Conservation (phyloP, 2,888 invertebrate genomes). For the Drosophila anomelani region DNA sequence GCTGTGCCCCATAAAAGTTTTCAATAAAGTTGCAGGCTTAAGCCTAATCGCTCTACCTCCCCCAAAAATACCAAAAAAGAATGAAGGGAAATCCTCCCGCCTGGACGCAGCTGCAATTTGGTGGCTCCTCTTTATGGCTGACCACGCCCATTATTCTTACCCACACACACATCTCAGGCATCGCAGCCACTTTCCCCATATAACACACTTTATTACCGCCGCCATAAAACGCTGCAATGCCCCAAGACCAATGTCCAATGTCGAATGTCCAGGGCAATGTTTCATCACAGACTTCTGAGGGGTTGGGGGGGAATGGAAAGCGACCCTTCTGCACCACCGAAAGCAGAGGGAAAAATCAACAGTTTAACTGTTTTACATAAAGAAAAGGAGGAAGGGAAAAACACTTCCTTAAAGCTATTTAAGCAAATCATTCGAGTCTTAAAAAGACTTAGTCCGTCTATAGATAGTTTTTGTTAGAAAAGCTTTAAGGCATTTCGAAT, state of each 20-base stretch:
- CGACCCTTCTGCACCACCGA: not conserved
- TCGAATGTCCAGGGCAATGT: conserved; percentile 22
- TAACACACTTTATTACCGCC: conserved; percentile 45
- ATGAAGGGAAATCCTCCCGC: not conserved
- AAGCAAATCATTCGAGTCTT: not conserved
- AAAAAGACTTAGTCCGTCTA: not conserved
- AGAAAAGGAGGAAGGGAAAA: not conserved
- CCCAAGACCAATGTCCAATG: conserved; percentile 21
- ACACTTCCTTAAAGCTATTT: not conserved
- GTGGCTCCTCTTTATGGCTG: conserved; percentile 43
- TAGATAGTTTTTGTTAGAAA: not conserved
- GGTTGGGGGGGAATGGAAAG: conserved; percentile 10
- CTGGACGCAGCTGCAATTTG: conserved; percentile 46
- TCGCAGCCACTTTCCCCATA: conserved; percentile 16
- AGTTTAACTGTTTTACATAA: conserved; percentile 10
- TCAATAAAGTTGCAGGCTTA: conserved; percentile 68
- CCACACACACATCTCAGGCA: not conserved
- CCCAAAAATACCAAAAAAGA: not conserved
- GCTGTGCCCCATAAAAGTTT: conserved; percentile 48
- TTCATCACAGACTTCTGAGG: conserved; percentile 26
- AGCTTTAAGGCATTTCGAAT: not conserved
- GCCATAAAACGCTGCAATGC: conserved; percentile 43
- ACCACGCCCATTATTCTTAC: conserved; percentile 38
- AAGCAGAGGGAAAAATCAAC: conserved; percentile 4
- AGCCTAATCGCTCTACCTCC: conserved; percentile 57